Percentiles rank a stretch among this genome's conserved stretches.
Conservation (phyloP, 37 sponge, comb jelly and placozoan species). For the Aplysina aerophoba region DNA sequence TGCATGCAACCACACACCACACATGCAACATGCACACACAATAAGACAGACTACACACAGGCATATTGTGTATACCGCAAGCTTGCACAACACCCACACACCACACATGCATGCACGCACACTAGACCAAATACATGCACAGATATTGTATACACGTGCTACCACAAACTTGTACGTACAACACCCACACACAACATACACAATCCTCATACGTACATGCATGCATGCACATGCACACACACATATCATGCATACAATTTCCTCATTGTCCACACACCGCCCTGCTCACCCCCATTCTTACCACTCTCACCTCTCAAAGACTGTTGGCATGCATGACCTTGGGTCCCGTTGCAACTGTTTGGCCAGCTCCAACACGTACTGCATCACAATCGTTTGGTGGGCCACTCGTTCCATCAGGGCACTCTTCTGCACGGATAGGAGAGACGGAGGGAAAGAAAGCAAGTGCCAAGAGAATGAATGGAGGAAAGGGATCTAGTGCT, state of each 20-base stretch:
- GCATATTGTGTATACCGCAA: too few species aligned
- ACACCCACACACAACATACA: background rate
- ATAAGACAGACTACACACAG: too few species aligned
- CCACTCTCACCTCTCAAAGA: conserved; percentile 77
- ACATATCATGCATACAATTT: background rate
- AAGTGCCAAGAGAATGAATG: background rate
- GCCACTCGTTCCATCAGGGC: conserved; percentile 93
- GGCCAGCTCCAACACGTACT: conserved; percentile 96
- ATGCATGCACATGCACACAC: background rate
- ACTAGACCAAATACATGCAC: background rate
- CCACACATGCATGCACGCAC: background rate
- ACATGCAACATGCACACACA: too few species aligned
- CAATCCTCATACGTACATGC: background rate
- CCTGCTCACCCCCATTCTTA: background rate
- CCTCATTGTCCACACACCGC: too few species aligned
- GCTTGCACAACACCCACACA: background rate
- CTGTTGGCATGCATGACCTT: conserved; percentile 81
- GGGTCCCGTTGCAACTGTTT: conserved; percentile 88
- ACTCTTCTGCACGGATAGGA: conserved; percentile 65
- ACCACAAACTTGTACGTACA: too few species aligned
- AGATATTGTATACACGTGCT: background rate
- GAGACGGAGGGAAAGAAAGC: too few species aligned
- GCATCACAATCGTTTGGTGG: conserved; percentile 95
- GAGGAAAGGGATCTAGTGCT: too few species aligned
- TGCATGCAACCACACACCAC: too few species aligned